A percentile compares a stretch with the other conserved stretches of the same genome.
Conservation (phyloP, 2,888 invertebrate species). For the Mesorhabditis belari region DNA sequence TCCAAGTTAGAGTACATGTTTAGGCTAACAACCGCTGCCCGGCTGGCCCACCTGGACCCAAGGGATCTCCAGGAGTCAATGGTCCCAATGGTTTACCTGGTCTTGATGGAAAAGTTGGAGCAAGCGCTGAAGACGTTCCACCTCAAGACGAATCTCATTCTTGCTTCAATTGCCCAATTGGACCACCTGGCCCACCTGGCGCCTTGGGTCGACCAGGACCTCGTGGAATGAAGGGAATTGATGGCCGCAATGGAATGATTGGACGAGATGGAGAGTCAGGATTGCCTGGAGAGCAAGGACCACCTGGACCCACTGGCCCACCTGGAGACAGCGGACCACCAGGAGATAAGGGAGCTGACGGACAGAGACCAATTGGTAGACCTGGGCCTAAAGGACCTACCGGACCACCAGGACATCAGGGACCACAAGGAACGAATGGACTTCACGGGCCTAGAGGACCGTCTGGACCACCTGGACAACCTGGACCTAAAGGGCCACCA, state of each 20-base stretch:
- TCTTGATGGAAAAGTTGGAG: conserved; percentile 40
- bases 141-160: conserved; percentile 36
- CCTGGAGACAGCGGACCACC: conserved; percentile 48
- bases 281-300: conserved; percentile 41
- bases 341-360: conserved; percentile 50
- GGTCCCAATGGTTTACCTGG: conserved; percentile 47
- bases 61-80: conserved; percentile 40
- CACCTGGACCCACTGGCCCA: conserved; percentile 45
- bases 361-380: conserved; percentile 47
- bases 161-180: conserved; percentile 51
- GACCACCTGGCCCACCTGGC: conserved; percentile 44
- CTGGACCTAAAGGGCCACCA: conserved; percentile 18
- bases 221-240: conserved; percentile 43
- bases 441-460: conserved; percentile 45
- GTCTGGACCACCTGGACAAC: conserved; percentile 34
- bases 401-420: conserved; percentile 45
- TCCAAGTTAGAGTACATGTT: too few relatives aligned
- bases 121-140: conserved; percentile 45
- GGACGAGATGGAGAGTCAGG: conserved; percentile 49
- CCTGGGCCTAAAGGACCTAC: conserved; percentile 48
- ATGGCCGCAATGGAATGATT: conserved; percentile 43
- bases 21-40: conserved; percentile 48
- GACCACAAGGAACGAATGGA: conserved; percentile 44
- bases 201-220: conserved; percentile 49
- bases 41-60: conserved; percentile 45